Percentiles rank a stretch among this genome's conserved stretches.
Conservation (phyloP, 2,113 vertebrate genomes). For the Recurvirostra avosetta region DNA sequence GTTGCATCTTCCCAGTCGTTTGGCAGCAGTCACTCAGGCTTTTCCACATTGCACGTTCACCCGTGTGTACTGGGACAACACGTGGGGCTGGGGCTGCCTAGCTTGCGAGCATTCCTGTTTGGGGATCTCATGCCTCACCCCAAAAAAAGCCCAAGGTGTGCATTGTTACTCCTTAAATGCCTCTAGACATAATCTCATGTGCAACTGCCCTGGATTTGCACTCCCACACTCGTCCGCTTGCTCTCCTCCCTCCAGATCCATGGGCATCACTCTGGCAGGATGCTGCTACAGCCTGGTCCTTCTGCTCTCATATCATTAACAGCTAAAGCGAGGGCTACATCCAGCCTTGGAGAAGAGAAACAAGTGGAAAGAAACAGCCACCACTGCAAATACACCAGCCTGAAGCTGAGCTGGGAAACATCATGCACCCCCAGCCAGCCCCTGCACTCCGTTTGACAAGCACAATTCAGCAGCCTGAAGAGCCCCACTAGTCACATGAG, state of each 20-base stretch:
- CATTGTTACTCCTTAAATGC: neutral
- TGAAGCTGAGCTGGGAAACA: neutral
- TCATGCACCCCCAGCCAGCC: accelerated
- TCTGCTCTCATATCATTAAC: neutral
- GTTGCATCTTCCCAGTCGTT: slow-evolving; percentile 34
- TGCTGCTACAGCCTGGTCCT: neutral
- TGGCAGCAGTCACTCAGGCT: neutral
- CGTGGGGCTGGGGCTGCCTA: neutral
- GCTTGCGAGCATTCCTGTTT: neutral
- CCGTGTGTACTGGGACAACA: neutral
- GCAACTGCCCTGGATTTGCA: neutral
- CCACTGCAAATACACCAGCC: neutral
- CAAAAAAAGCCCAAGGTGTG: accelerated
- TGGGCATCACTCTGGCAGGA: neutral
- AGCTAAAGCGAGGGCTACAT: neutral
- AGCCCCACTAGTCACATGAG: neutral
- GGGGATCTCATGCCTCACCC: neutral
- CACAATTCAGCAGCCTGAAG: neutral
- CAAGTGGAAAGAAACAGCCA: neutral
- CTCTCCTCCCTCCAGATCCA: neutral
- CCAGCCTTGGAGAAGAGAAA: neutral
- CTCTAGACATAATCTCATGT: neutral
- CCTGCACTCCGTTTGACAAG: neutral
- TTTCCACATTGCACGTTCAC: neutral
- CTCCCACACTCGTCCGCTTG: neutral